Base-by-base conservation (phyloP, 2,888 invertebrate species). In the Glaucopsyche alexis region DNA sequence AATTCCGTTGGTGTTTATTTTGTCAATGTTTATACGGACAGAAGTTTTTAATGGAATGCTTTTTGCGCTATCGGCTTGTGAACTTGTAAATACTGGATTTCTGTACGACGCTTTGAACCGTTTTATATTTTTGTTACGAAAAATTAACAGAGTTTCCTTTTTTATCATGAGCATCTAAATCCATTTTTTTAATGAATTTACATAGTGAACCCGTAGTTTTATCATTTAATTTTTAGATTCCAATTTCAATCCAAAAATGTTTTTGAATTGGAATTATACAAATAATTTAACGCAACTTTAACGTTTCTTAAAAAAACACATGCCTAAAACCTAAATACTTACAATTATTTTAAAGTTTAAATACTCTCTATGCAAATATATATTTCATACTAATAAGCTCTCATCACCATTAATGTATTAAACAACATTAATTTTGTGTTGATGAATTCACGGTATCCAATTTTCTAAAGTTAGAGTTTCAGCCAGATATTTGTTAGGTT, bases 1-100 rank as follows among this genome's bases (percentile, higher is more conserved):
- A 69, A 76, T 76, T 73, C 73, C 66, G 50, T 70, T 60, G 60
- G 64, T 76, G 75, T 77, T 76, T 76, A 76, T 75, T 75, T 73
- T 72, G 76, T 73, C 74, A 76, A 74, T 77, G 74, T 77, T 77
- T 77, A 76, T 74, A 72, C 73, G 55, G 64, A 70, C 66, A 65
- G 69, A 75, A 75, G 69, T 75, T 77, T 29, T 75, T 74, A 71
- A 73, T 75, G 74, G 74, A 76, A 40, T 74, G 76, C 72, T 66
- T 72, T 40, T 72, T 65, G 71, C 45, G 69, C 71, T 71, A 60
- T 71, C 60, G 45, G 45, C 42, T 71, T 71, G 52, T 52, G 71
- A 50, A 71, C 67, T 45, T 45, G 19, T 67, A 67, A 67, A 67
- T 67, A 60, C 14, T 38, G 67, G 67, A 67, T 67, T 67, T 19